Percentiles rank a stretch among this genome's conserved stretches.
These are phyloP conservation scores for Carcina quercana DNA, from an alignment of 2,888 invertebrate species.

Conservation along the genomic window DNA sequence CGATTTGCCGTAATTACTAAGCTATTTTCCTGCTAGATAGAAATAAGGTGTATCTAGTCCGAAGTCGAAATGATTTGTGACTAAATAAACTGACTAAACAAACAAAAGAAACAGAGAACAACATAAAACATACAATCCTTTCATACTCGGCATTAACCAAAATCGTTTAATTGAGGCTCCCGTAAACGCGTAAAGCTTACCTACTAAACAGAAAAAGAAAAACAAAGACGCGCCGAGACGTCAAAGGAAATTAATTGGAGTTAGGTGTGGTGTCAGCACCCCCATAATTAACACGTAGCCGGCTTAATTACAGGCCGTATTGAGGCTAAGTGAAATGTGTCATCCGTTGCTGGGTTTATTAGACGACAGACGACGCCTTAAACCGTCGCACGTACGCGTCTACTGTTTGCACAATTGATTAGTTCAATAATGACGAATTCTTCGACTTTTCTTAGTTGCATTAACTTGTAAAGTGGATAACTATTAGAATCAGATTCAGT, in stretches of 20 bases:
- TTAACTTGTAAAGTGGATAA: too few species aligned
- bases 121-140: too few species aligned
- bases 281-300: slow-evolving; percentile 55
- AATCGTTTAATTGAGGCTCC: too few species aligned
- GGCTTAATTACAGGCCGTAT: slow-evolving; percentile 53
- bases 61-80: too few species aligned
- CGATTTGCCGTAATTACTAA: not conserved
- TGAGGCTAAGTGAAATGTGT: slow-evolving; percentile 60
- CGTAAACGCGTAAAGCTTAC: too few species aligned
- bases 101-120: too few species aligned
- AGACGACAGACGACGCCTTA: slow-evolving; percentile 1
- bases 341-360: slow-evolving; percentile 29
- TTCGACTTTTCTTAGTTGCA: too few species aligned
- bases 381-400: not conserved
- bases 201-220: slow-evolving; percentile 33
- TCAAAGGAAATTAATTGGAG: slow-evolving; percentile 47
- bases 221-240: slow-evolving; percentile 37
- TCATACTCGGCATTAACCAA: too few species aligned
- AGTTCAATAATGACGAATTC: slow-evolving; percentile 2
- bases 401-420: not conserved
- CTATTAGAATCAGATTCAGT: too few species aligned
- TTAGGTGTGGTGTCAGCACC: slow-evolving; percentile 34
- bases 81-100: too few species aligned
- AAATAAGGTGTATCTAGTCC: too few species aligned
- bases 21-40: not conserved